These are phyloP conservation scores for Notarius lentiginosus DNA, from an alignment of 2,113 vertebrate genomes.

Conservation along the genomic window DNA sequence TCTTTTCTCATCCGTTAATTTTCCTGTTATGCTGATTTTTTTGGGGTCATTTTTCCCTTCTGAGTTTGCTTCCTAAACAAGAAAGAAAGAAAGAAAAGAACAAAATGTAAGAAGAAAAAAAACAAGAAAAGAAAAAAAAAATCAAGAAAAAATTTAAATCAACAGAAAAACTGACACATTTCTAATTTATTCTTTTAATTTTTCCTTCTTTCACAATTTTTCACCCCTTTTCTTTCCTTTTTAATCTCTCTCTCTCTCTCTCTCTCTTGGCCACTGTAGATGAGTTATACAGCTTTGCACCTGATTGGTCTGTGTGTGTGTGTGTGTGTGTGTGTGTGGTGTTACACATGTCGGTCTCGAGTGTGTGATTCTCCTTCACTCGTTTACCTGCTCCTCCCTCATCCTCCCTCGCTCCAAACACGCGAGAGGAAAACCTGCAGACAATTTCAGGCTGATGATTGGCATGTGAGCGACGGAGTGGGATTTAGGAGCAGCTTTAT, in stretches of 20 bases:
- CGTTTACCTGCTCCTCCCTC: slow-evolving; percentile 45
- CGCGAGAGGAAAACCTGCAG: slow-evolving; percentile 52
- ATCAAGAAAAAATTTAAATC: background rate
- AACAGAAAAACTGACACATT: no score
- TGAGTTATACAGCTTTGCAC: slow-evolving; percentile 22
- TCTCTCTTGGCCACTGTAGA: background rate
- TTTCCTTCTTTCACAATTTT: background rate
- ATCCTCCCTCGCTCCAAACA: slow-evolving; percentile 2
- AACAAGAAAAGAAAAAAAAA: background rate
- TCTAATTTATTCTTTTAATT: background rate
- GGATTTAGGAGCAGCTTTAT: slow-evolving; percentile 52
- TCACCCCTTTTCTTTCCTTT: background rate
- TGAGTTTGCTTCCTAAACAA: background rate
- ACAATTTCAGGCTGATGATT: slow-evolving; percentile 56
- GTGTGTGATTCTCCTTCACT: slow-evolving; percentile 44
- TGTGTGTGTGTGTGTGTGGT: slow-evolving; percentile 10
- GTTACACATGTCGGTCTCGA: background rate
- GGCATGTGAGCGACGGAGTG: slow-evolving; percentile 51
- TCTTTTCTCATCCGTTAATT: background rate
- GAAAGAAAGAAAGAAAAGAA: no score
- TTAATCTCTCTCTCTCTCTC: background rate
- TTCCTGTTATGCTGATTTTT: background rate
- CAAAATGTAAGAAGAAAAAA: no score
- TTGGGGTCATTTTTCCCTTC: background rate
- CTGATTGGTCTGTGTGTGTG: slow-evolving; percentile 34